phyloP scores from a whole-genome alignment of 2,113 vertebrate genomes.

The Vidua macroura region DNA sequence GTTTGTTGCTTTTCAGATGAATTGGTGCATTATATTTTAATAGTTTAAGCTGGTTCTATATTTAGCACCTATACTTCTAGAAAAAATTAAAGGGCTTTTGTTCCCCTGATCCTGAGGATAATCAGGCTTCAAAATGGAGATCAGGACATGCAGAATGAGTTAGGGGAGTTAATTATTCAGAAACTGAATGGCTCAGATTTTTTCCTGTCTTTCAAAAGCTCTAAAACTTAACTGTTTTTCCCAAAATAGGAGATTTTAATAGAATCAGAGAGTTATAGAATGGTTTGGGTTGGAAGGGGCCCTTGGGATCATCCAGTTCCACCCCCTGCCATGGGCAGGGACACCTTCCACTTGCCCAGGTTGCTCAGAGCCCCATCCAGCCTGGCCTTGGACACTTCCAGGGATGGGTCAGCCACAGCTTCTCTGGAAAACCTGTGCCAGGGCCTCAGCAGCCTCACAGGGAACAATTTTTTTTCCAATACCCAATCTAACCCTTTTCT shows the following conservation, averaged over 20 bases:
- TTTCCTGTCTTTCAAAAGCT: neutral
- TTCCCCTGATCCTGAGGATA: neutral
- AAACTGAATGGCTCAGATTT: neutral
- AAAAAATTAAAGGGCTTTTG: conserved; percentile 14
- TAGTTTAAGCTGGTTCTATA: conserved; percentile 18
- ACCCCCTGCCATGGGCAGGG: neutral
- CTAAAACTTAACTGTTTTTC: neutral
- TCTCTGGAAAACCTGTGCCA: neutral
- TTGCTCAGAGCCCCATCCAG: fast-evolving
- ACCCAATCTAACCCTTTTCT: fast-evolving
- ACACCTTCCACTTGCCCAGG: fast-evolving
- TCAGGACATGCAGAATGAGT: neutral
- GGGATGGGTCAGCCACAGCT: neutral
- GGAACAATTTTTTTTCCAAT: fast-evolving
- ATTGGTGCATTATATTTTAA: neutral
- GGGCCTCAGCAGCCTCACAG: fast-evolving
- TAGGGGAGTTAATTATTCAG: neutral
- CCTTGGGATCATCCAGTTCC: too few relatives aligned
- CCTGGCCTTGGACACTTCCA: fast-evolving
- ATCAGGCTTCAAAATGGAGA: neutral
- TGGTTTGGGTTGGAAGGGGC: neutral
- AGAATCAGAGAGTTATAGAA: neutral
- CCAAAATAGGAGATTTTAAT: neutral
- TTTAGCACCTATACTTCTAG: conserved; percentile 1
- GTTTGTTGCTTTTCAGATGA: neutral